These are phyloP conservation scores for Chroicocephalus ridibundus DNA, from an alignment of 2,113 vertebrate species.

Conservation along the genomic window DNA sequence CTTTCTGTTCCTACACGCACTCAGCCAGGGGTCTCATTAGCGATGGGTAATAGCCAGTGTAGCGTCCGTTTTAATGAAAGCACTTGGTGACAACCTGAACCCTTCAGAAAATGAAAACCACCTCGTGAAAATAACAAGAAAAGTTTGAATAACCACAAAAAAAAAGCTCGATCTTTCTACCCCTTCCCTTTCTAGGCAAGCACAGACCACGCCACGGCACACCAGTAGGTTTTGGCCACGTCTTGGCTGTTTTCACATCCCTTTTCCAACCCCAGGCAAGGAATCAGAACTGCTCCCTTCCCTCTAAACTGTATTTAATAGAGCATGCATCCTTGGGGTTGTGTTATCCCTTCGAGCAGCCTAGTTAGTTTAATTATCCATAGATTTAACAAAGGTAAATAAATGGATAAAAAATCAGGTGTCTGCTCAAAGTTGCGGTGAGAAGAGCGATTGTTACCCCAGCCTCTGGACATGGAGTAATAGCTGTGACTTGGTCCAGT, in stretches of 20 bases:
- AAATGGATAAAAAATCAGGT: background rate
- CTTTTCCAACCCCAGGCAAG: background rate
- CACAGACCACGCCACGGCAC: fast-evolving
- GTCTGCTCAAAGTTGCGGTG: background rate
- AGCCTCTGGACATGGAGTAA: conserved; percentile 31
- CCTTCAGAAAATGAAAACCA: background rate
- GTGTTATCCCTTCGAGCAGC: background rate
- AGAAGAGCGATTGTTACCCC: background rate
- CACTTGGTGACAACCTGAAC: background rate
- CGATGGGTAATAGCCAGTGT: background rate
- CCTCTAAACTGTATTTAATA: conserved; percentile 15
- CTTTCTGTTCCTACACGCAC: background rate
- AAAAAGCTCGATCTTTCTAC: background rate
- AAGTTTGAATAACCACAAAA: background rate
- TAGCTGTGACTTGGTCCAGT: background rate
- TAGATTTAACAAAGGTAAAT: conserved; percentile 30
- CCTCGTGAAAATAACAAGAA: background rate
- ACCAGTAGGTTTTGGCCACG: background rate
- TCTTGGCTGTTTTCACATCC: background rate
- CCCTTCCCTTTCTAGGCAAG: background rate
- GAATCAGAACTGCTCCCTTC: background rate
- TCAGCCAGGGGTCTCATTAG: conserved; percentile 48
- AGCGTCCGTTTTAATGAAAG: conserved; percentile 16
- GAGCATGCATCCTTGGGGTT: conserved; percentile 2
- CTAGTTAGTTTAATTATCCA: conserved; percentile 37